Base-by-base conservation (phyloP, 2,113 vertebrate species). In the Theropithecus gelada region DNA sequence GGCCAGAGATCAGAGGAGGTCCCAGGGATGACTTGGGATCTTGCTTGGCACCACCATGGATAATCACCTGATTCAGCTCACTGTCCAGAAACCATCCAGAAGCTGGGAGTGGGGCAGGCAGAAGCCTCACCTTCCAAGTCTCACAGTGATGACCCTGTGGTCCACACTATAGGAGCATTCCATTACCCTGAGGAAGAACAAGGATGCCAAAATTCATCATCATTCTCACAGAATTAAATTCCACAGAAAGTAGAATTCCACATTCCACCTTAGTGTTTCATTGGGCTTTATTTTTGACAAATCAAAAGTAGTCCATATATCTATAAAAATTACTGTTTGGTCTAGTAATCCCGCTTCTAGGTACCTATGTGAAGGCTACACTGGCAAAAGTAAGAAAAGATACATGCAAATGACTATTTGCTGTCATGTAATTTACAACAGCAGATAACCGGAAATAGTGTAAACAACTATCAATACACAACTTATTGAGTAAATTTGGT, bases 1-100 rank as follows among this genome's bases (percentile, higher is more conserved):
- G 50, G 81, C 93, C 84, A 70, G 72, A 96, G 96, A 93, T 66
- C 88, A 93, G 96, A 97, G 95, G 86, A 81, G 1, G 43, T 90
- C 30, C 0, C 90, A 91, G 90, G 82, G 89, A 97, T 96, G 92
- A 90, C 23, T 30, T 88, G 84, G 59, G 78, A 9, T 0, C 96
- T 96, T 98, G 59, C 95, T 97, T 89, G 73, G 94, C 83, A 91
- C 68, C 84, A 93, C 9, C 22, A 35, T 17, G 8, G 2, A 0
- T 52, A 80, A 88, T 96, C 50, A 86, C 73, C 88, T 88, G 73
- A 96, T 79, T 88, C 94, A 92, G 90, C 86, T 87, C n/a, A 84
- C 95, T 75, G 55, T 48, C 97, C 96, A 93, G 17, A 73, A 32
- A 88, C 88, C 75, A 91, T 79, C 43, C 38, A 70, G 59, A 9